Base-by-base conservation (phyloP, 1,140 invertebrate species). In the Choristoneura fumiferana region DNA sequence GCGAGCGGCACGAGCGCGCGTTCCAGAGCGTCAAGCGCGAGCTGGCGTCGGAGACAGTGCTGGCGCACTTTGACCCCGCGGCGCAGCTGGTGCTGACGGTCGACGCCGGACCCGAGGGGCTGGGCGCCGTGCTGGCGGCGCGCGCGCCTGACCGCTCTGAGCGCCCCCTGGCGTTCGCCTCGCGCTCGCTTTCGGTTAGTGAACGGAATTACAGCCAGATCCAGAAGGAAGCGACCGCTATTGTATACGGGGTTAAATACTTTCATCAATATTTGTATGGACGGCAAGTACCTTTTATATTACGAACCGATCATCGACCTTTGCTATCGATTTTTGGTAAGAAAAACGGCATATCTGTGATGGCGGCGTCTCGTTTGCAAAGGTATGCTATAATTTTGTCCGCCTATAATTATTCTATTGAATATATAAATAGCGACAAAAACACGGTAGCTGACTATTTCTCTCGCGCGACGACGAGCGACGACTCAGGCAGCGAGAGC, bases 381-480 rank as follows among this genome's bases (percentile, higher is more conserved):
- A 59, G 71, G 18, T 87, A 72, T 63, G 68, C 71, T 8, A 52
- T 80, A 17, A 63, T 74, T 40, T 62, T 87, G 36, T 57, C 58
- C 4, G 68, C 58, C 1, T 86, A 71, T 62, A 49, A 81, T 49
- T 87, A 78, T 61, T 56, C 58, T 33, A 74, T 86, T 3, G 56
- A 71, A 60, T 73, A 77, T 58, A 62, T 71, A 45, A 65, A 61
- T 12, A 59, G 68, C 29, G 53, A 38, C 9, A 57, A 76, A 14
- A 71, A 80, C 60, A 34, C 9, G 13, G 52, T 54, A 39, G 79
- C 76, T 1, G 78, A 84, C 66, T 71, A 60, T 40, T 57, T 84
- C 17, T 76, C 73, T 5, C 54, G 81, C 13, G 57, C 75, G 6
- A 29, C 22, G 6, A 6, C 22, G 2, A 6, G 22, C 22, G 22